Conservation (phyloP, 2,113 vertebrate species). For the Psittacula cyanocephala region DNA sequence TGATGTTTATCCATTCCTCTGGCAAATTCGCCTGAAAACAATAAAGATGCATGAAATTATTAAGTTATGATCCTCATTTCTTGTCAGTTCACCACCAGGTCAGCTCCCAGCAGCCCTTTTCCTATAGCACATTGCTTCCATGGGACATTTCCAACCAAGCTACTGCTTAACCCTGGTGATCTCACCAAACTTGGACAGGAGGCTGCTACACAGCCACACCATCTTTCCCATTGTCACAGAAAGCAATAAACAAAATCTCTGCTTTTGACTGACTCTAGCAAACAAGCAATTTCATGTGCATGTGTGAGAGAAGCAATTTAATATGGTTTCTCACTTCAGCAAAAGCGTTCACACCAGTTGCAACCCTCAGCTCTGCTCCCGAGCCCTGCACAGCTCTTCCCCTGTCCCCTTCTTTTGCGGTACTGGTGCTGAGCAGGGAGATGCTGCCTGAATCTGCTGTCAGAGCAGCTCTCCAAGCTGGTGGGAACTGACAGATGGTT, state of each 20-base stretch:
- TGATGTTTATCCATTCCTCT: neutral
- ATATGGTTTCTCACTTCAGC: neutral
- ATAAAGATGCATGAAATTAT: neutral
- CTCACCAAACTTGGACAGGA: neutral
- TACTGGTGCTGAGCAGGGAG: neutral
- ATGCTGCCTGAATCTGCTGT: neutral
- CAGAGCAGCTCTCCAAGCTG: neutral
- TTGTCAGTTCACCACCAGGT: neutral
- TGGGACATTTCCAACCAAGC: neutral
- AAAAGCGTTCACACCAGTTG: neutral
- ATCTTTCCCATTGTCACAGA: neutral
- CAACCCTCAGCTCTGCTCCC: neutral
- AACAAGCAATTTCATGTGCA: neutral
- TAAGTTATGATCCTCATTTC: neutral
- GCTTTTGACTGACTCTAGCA: neutral
- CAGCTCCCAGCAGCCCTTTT: neutral
- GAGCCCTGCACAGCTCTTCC: neutral
- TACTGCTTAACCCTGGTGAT: neutral
- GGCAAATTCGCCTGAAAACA: neutral
- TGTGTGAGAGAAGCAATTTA: neutral
- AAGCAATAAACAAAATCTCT: neutral
- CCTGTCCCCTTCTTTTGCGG: neutral
- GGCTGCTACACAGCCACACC: neutral
- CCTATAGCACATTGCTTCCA: neutral
- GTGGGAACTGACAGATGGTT: conserved; percentile 1